Conservation (phyloP, 2,797 vertebrate species). For the Karalla daura region DNA sequence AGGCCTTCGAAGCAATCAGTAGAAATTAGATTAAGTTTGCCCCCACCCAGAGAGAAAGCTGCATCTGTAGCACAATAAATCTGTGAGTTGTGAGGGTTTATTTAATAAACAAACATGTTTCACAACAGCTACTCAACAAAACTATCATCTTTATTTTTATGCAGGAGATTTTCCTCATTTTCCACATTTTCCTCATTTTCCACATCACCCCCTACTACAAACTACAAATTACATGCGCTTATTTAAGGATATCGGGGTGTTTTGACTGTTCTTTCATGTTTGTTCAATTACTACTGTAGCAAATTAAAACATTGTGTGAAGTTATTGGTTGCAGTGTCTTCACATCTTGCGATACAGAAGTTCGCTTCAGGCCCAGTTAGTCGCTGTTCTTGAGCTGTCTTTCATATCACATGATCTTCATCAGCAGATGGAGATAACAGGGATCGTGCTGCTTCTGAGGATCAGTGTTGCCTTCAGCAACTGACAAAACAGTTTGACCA, state of each 20-base stretch:
- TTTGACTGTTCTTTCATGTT: too few relatives aligned
- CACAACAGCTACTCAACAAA: not conserved
- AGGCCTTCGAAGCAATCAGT: conserved; percentile 11
- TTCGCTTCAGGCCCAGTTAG: too few relatives aligned
- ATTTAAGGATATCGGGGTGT: too few relatives aligned
- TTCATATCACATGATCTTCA: not conserved
- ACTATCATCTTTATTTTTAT: not conserved
- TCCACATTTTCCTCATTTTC: too few relatives aligned
- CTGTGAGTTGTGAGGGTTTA: not conserved
- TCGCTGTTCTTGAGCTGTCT: not conserved
- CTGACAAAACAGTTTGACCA: not conserved
- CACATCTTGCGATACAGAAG: too few relatives aligned
- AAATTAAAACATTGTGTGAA: too few relatives aligned
- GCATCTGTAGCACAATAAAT: conserved; percentile 3
- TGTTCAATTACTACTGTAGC: too few relatives aligned
- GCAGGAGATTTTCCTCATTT: not conserved
- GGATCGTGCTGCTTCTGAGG: too few relatives aligned
- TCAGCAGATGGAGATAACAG: too few relatives aligned
- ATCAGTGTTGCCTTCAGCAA: not conserved
- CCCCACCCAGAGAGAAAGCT: not conserved
- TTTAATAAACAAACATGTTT: not conserved
- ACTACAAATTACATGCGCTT: too few relatives aligned
- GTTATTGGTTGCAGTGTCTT: too few relatives aligned
- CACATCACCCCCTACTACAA: too few relatives aligned
- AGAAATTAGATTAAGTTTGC: conserved; percentile 21